These are phyloP conservation scores for Anguilla pacifica DNA, from an alignment of 2,797 vertebrate genomes.

Conservation along the genomic window DNA sequence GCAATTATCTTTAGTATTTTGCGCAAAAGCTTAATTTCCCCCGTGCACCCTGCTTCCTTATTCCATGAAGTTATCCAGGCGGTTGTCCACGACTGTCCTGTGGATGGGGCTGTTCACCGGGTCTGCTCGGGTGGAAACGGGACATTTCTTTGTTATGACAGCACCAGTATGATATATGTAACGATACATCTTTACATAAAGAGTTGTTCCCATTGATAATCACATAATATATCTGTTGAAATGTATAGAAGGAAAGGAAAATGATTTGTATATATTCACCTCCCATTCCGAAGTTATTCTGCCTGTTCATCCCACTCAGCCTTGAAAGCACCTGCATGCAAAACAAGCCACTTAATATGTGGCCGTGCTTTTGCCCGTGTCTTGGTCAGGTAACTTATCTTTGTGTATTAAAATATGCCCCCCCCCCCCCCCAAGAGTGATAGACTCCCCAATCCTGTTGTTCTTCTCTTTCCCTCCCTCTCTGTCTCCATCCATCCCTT, in stretches of 20 bases:
- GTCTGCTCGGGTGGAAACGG: conserved; percentile 20
- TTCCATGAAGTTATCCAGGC: conserved; percentile 45
- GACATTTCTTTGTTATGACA: neutral
- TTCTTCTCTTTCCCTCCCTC: too few relatives aligned
- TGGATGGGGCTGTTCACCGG: conserved; percentile 11
- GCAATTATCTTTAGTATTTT: neutral
- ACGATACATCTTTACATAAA: neutral
- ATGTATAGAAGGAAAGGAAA: neutral
- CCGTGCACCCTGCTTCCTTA: conserved; percentile 18
- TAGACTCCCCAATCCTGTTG: too few relatives aligned
- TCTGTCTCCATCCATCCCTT: too few relatives aligned
- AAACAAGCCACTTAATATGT: neutral
- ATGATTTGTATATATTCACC: conserved; percentile 40
- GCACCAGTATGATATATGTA: neutral
- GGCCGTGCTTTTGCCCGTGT: neutral
- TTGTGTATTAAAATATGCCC: neutral
- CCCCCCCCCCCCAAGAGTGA: too few relatives aligned
- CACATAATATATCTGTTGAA: neutral
- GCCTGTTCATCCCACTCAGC: conserved; percentile 32
- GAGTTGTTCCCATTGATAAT: neutral
- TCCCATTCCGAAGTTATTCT: conserved; percentile 39
- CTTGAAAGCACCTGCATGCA: conserved; percentile 44
- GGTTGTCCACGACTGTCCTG: neutral
- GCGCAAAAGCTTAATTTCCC: neutral
- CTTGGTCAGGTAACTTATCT: neutral